These are phyloP conservation scores for Neelides sp. DNA, from an alignment of 1,140 invertebrate genomes.

Conservation along the genomic window DNA sequence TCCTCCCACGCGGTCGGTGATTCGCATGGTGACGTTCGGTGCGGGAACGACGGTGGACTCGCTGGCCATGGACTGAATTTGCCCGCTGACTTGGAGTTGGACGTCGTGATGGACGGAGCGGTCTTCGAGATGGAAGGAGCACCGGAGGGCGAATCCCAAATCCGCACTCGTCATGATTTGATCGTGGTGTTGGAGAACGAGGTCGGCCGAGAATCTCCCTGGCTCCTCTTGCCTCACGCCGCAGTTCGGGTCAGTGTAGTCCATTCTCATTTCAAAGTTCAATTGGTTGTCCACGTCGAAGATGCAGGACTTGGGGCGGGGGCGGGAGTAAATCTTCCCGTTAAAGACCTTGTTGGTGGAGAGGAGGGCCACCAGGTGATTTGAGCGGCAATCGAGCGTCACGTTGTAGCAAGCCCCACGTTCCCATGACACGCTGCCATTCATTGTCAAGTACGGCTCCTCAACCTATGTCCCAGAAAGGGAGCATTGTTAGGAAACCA, in stretches of 20 bases:
- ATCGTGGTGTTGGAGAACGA: slow-evolving; percentile 37
- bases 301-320: slow-evolving; percentile 41
- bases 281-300: slow-evolving; percentile 37
- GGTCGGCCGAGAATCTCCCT: slow-evolving; percentile 37
- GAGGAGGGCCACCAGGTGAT: slow-evolving; percentile 41
- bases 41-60: slow-evolving; percentile 41
- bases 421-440: slow-evolving; percentile 40
- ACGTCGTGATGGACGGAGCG: slow-evolving; percentile 40
- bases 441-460: slow-evolving; percentile 41
- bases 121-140: slow-evolving; percentile 43
- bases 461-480: too few relatives aligned
- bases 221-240: slow-evolving; percentile 38
- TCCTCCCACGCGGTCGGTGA: slow-evolving; percentile 39
- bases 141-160: slow-evolving; percentile 41
- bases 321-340: slow-evolving; percentile 43
- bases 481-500: too few relatives aligned
- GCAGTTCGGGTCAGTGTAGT: slow-evolving; percentile 38
- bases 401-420: slow-evolving; percentile 44
- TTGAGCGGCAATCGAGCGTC: slow-evolving; percentile 39
- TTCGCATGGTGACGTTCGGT: slow-evolving; percentile 43
- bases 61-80: slow-evolving; percentile 33
- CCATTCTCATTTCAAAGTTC: slow-evolving; percentile 37
- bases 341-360: slow-evolving; percentile 43
- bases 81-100: slow-evolving; percentile 36
- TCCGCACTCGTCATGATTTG: slow-evolving; percentile 45